phyloP scores from a whole-genome alignment of 2,113 vertebrate genomes.

The Bagarius yarrelli region DNA sequence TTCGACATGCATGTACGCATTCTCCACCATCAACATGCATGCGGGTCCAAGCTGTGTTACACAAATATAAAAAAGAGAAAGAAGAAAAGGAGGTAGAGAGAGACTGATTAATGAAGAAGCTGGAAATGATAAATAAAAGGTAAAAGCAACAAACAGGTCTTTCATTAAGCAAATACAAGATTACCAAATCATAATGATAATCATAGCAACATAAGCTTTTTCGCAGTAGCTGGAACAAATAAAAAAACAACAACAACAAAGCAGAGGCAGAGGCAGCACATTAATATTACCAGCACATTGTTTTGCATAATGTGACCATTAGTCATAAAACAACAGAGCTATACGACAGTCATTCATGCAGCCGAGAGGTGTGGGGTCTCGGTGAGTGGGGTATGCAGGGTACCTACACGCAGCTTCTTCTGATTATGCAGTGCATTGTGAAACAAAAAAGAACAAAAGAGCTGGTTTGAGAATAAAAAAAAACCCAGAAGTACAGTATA shows the following conservation, averaged over 20 bases:
- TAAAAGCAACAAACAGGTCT: slow-evolving; percentile 20
- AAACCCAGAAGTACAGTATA: slow-evolving; percentile 56
- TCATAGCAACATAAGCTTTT: slow-evolving; percentile 31
- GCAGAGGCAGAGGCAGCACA: slow-evolving; percentile 34
- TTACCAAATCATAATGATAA: slow-evolving; percentile 19
- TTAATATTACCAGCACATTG: slow-evolving; percentile 14
- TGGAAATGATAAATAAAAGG: slow-evolving; percentile 31
- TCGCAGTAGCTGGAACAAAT: slow-evolving; percentile 17
- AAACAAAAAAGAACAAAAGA: slow-evolving; percentile 67
- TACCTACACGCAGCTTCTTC: slow-evolving; percentile 71
- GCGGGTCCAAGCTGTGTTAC: slow-evolving; percentile 33
- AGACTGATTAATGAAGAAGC: slow-evolving; percentile 44
- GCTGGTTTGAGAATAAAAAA: slow-evolving; percentile 68
- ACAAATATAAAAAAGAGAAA: slow-evolving; percentile 36
- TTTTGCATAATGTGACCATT: slow-evolving; percentile 17
- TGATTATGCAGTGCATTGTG: slow-evolving; percentile 67
- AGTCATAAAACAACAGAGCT: slow-evolving; percentile 27
- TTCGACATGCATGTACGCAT: slow-evolving; percentile 6
- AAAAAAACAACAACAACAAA: slow-evolving; percentile 46
- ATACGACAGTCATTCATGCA: slow-evolving; percentile 63
- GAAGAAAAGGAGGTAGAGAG: slow-evolving; percentile 48
- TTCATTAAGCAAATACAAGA: slow-evolving; percentile 22
- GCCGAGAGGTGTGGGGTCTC: slow-evolving; percentile 46
- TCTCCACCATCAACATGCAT: slow-evolving; percentile 33
- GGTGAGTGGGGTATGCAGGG: slow-evolving; percentile 54